Base-by-base conservation (phyloP, 2,888 invertebrate genomes). In the Drosophila atroscutellata region DNA sequence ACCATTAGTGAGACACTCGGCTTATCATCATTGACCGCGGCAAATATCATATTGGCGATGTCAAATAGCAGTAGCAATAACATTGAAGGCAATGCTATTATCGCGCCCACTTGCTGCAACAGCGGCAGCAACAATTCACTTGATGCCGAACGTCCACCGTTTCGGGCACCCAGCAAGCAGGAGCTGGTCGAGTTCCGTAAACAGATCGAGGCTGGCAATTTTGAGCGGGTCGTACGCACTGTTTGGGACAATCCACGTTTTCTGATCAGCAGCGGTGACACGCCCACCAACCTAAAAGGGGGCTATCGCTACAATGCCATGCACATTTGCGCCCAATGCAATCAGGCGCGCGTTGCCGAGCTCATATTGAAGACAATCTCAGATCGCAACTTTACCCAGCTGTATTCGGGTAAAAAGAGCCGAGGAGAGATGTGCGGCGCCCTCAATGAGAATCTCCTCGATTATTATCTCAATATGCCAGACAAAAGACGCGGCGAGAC, bases 401-500 rank as follows among this genome's bases (percentile, higher is more conserved):
- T 95, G 18, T 93, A 98, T 67, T 97, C 97, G 89, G 97, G 97
- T 0, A 92, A 92, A 56, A 92, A 92, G 70, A 91, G 89, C 68
- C 89, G 91, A 67, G 63, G 70, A 18, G 90, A 91, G 59, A 91
- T 91, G 68, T 91, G 92, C 57, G 81, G 85, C 94, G 95, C 95
- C 77, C 94, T 96, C 74, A 95, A 95, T 15, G 93, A 94, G 51
- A 95, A 96, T 78, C 94, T 99, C 9, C 93, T 98, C 37, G 98
- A 98, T 93, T 95, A 98, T 15, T 99, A 98, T 92, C 94, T 99
- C 28, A 99, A 99, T 92, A 98, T 97, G 37, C 98, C 99, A 0
- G 98, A 99, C 92, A 98, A 98, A 93, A 97, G 96, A 39, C 95
- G 97, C 80, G 96, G 97, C 93, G 99, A 99, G 93, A 98, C 98